Conservation (phyloP, 2,888 invertebrate genomes). For the Anaspis maculata region DNA sequence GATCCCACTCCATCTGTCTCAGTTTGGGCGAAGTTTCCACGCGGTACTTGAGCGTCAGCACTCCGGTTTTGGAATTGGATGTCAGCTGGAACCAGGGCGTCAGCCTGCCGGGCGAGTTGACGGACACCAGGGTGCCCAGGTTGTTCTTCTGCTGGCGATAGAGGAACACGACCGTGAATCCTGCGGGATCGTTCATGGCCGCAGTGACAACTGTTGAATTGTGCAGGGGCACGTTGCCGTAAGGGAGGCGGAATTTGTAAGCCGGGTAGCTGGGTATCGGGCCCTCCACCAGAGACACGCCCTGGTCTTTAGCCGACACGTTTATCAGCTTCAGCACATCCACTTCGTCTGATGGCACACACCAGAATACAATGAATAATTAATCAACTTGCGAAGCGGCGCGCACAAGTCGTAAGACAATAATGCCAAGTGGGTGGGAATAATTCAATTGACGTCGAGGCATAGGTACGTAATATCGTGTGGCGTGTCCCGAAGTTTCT, state of each 20-base stretch:
- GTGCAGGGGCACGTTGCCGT: constrained; percentile 38
- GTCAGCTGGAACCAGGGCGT: constrained; percentile 43
- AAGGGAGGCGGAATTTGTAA: constrained; percentile 41
- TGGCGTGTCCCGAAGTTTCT: no score
- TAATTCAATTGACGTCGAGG: no score
- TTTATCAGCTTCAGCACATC: constrained; percentile 41
- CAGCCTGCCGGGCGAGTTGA: constrained; percentile 41
- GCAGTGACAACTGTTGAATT: constrained; percentile 36
- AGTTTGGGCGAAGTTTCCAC: constrained; percentile 33
- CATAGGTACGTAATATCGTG: no score
- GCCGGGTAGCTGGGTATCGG: constrained; percentile 40
- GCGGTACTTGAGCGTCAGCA: constrained; percentile 38
- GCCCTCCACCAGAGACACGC: constrained; percentile 41
- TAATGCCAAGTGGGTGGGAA: no score
- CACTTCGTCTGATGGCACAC: constrained; percentile 35
- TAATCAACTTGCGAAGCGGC: no score
- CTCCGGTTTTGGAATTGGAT: constrained; percentile 40
- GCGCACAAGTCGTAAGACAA: no score
- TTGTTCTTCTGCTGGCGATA: constrained; percentile 42
- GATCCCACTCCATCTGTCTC: constrained; percentile 39
- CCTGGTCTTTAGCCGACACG: constrained; percentile 39
- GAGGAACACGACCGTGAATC: constrained; percentile 40
- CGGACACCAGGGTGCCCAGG: constrained; percentile 39
- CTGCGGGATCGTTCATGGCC: constrained; percentile 33
- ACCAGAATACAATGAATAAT: not conserved